phyloP scores from a whole-genome alignment of 64 coral and sea anemone genomes.

The Pocillopora verrucosa region DNA sequence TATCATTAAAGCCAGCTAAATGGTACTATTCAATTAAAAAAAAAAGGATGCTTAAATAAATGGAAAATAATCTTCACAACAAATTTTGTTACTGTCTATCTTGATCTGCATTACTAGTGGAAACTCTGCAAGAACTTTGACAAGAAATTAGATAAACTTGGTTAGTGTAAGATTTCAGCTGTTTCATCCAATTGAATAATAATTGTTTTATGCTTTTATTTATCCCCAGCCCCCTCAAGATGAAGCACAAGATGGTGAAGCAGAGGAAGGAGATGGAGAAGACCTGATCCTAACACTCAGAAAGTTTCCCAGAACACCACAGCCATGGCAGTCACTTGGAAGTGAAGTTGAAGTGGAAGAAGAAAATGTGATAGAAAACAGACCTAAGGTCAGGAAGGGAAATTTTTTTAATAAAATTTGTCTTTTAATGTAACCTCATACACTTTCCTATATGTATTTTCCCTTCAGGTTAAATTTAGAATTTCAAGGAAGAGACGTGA shows the following conservation, averaged over 20 bases:
- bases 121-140: no score
- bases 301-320: conserved; percentile 79
- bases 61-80: no score
- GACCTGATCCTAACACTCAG: conserved; percentile 34
- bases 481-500: conserved; percentile 91
- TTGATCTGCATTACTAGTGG: no score
- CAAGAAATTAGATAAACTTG: no score
- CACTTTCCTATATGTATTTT: background rate
- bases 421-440: background rate
- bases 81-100: no score
- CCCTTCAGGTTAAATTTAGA: conserved; percentile 74
- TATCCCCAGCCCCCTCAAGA: conserved; percentile 42
- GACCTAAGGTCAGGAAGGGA: conserved; percentile 60
- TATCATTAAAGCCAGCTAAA: no score
- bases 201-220: background rate
- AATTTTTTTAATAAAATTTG: background rate
- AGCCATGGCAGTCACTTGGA: conserved; percentile 88
- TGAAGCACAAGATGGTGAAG: conserved; percentile 42
- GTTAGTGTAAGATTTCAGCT: no score
- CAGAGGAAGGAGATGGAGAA: conserved; percentile 53
- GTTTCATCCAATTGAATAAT: background rate
- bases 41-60: no score
- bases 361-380: conserved; percentile 79
- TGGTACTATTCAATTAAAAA: no score
- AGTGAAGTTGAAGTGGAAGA: conserved; percentile 95